Evolutionary conservation across 2,888 invertebrate genomes (phyloP), one percentile per base, ranked within the genome.

Genomic region (Aphidoletes aphidimyza): DNA sequence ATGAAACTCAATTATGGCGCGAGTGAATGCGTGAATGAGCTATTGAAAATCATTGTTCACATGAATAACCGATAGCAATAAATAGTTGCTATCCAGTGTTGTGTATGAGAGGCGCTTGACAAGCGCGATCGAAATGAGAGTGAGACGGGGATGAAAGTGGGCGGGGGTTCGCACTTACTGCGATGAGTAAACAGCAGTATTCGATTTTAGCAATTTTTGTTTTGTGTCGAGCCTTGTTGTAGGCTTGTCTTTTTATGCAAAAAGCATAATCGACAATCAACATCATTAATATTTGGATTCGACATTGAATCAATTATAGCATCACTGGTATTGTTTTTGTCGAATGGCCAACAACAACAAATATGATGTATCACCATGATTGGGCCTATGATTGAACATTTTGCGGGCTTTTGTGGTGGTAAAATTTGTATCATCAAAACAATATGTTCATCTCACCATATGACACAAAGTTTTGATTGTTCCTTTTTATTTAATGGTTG

Each of bases 281-380:
- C 22, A 54, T 54, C 54, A 54, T 54, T 54, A 54, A 54, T 26
- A 54, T 54, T 54, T 26, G 54, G 5, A 6, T 54, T 26, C 54
- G 54, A 54, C 54, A 54, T 54, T 54, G 54, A 54, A 54, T 54
- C 54, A 54, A 54, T 54, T 54, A 54, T 26, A 11, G 22, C n/a
- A 3, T 22, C 54, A 8, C 54, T 2, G 2, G 22, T 26, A 26
- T 54, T 5, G 1, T 26, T 54, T 26, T 54, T 54, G 39, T 39
- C 11, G 39, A 11, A 8, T 39, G 39, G 5, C 6, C 19, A 2
- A 17, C 19, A 19, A 9, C 47, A 47, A 17, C 22, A 54, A 54
- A 26, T 22, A 54, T 54, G 26, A 54, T 54, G 54, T 54, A 26
- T 54, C 54, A 26, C 22, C 26, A 26, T 54, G 2, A 5, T 22